Percentiles rank a stretch among this genome's conserved stretches.
Conservation (phyloP, 2,113 vertebrate species). For the Emydocephalus ijimae region DNA sequence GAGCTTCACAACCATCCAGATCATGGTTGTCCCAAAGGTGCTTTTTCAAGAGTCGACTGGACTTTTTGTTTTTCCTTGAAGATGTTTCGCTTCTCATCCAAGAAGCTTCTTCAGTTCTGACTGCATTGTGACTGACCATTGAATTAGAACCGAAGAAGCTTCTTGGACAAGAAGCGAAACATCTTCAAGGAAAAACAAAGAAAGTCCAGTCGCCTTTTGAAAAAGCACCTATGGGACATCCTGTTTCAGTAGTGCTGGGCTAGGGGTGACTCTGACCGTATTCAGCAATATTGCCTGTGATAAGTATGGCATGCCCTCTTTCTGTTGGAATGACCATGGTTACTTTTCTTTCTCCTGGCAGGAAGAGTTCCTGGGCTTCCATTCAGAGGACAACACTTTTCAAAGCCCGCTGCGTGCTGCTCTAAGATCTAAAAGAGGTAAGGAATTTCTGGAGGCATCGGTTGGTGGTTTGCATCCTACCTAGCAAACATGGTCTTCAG, state of each 20-base stretch:
- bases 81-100: neutral
- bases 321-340: neutral
- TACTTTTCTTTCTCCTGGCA: slow-evolving; percentile 65
- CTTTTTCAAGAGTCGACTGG: neutral
- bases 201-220: neutral
- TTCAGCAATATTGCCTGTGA: neutral
- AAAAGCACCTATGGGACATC: neutral
- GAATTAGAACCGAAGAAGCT: neutral
- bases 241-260: neutral
- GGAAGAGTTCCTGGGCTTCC: slow-evolving; percentile 85
- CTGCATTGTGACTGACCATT: neutral
- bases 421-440: slow-evolving; percentile 82
- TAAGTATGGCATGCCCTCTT: neutral
- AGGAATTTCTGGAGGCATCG: slow-evolving; percentile 16
- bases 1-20: neutral
- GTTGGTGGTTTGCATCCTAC: too few species aligned
- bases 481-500: slow-evolving; percentile 5
- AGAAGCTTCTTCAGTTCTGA: neutral
- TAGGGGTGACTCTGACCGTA: neutral
- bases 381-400: slow-evolving; percentile 70
- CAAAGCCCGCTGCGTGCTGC: slow-evolving; percentile 67
- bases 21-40: neutral
- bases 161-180: neutral
- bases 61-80: neutral
- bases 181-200: neutral